phyloP scores from a whole-genome alignment of 1,140 invertebrate genomes.

The Drosophila lacteicornis region DNA sequence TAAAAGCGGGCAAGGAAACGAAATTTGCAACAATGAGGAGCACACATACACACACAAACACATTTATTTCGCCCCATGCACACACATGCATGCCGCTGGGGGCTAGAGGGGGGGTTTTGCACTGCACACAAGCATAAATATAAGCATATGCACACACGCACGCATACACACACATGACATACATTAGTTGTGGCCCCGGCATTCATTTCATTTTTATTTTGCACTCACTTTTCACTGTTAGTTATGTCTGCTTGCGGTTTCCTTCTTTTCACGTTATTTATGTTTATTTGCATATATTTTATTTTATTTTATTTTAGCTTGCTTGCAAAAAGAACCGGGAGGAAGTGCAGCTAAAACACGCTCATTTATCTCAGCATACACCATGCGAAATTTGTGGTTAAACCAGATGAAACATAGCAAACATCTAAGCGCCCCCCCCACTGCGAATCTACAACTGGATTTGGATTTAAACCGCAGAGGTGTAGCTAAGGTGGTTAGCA shows the following conservation, averaged over 20 bases:
- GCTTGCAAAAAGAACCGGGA: slow-evolving; percentile 19
- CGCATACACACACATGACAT: slow-evolving; percentile 18
- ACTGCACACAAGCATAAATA: slow-evolving; percentile 39
- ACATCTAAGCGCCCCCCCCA: slow-evolving; percentile 35
- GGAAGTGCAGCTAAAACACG: slow-evolving; percentile 52
- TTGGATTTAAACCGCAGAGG: slow-evolving; percentile 3
- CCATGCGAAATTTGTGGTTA: slow-evolving; percentile 51
- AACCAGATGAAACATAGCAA: slow-evolving; percentile 52
- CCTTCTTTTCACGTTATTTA: slow-evolving; percentile 74
- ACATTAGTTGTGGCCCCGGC: slow-evolving; percentile 51
- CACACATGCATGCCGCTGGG: background rate
- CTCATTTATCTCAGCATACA: slow-evolving; percentile 57
- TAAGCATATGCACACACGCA: slow-evolving; percentile 26
- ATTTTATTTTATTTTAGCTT: slow-evolving; percentile 52
- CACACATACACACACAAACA: slow-evolving; percentile 26
- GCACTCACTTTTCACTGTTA: slow-evolving; percentile 76
- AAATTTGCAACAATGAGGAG: slow-evolving; percentile 46
- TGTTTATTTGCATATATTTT: slow-evolving; percentile 68
- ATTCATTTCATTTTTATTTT: slow-evolving; percentile 63
- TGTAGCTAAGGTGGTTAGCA: background rate
- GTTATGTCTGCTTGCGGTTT: slow-evolving; percentile 78
- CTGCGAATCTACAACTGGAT: slow-evolving; percentile 10
- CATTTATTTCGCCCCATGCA: slow-evolving; percentile 15
- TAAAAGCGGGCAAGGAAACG: slow-evolving; percentile 40
- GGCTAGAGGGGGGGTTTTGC: background rate